Evolutionary conservation across 1,140 invertebrate species (phyloP), one percentile per base, ranked within the genome.

Genomic region (Rhysida immarginata): DNA sequence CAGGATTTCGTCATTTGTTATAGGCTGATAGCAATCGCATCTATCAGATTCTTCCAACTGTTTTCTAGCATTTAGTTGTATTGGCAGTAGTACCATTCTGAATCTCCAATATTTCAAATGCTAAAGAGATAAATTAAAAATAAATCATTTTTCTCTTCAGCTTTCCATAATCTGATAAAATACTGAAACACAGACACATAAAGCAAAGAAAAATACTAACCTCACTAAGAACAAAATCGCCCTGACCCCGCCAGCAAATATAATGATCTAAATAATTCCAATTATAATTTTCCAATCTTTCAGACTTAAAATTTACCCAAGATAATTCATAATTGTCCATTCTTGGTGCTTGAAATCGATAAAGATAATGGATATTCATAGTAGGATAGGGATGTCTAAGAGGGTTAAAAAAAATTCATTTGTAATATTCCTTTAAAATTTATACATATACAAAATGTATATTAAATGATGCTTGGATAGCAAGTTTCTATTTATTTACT

Each of bases 241-340:
- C 86, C 68, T 95, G 90, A 3, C 92, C 91, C 48, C 87, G 74
- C 1, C 87, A 90, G 67, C 90, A 95, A 56, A 96, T 91, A 67
- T 96, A 96, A 69, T 96, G 86, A 72, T 97, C 93, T 70, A 96
- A 77, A 70, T 93, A 93, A 74, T 96, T 97, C 94, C 94, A 98
- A 70, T 95, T 96, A 65, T 91, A 96, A 65, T 86, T 92, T 73
- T 97, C 93, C 23, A 96, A 71, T 65, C 92, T 91, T 70, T 96
- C 91, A 0, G 90, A 92, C 13, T 83, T 85, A 68, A 97, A 96
- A 41, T 89, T 85, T 0, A 91, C 90, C 77, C 85, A 90, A 0
- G 92, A 96, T n/a, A 92, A 81, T 69, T 93, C 88, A 68, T 96
- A 97, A 0, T 82, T 89, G 57, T 86, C 81, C 65, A 92, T 90